These are phyloP conservation scores for Leptopilina clavipes DNA, from an alignment of 1,140 invertebrate species.

Conservation along the genomic window DNA sequence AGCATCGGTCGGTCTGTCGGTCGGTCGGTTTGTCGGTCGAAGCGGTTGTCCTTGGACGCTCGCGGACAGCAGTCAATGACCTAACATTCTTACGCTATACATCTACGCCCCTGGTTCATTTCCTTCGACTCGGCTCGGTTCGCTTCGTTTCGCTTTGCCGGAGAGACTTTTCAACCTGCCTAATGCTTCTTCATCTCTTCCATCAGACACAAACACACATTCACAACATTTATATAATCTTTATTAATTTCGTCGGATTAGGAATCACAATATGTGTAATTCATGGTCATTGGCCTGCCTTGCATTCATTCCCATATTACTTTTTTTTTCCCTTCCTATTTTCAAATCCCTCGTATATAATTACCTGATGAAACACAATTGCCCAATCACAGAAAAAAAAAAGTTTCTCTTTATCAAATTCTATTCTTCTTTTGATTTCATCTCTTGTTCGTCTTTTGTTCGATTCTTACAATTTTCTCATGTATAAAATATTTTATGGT, in stretches of 20 bases:
- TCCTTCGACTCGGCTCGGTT: conserved; percentile 59
- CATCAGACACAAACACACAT: background rate
- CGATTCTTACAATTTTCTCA: no score
- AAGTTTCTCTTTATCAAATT: background rate
- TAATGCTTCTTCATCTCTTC: conserved; percentile 41
- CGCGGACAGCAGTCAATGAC: conserved; percentile 73
- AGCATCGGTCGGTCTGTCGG: conserved; percentile 49
- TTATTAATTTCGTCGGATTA: conserved; percentile 34
- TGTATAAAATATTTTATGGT: no score
- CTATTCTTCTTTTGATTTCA: background rate
- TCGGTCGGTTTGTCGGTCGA: conserved; percentile 50
- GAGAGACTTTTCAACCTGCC: conserved; percentile 34
- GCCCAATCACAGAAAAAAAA: background rate
- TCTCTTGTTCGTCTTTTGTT: no score
- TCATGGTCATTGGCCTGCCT: background rate
- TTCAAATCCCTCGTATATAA: background rate
- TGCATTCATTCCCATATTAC: background rate
- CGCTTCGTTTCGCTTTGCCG: conserved; percentile 58
- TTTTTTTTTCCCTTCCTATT: background rate
- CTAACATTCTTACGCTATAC: conserved; percentile 59
- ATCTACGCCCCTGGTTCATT: conserved; percentile 50
- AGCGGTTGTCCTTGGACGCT: conserved; percentile 71
- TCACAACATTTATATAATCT: background rate
- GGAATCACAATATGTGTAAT: conserved; percentile 30
- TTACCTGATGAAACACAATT: background rate